phyloP scores from a whole-genome alignment of 2,888 invertebrate genomes.

The Cephus spinipes region DNA sequence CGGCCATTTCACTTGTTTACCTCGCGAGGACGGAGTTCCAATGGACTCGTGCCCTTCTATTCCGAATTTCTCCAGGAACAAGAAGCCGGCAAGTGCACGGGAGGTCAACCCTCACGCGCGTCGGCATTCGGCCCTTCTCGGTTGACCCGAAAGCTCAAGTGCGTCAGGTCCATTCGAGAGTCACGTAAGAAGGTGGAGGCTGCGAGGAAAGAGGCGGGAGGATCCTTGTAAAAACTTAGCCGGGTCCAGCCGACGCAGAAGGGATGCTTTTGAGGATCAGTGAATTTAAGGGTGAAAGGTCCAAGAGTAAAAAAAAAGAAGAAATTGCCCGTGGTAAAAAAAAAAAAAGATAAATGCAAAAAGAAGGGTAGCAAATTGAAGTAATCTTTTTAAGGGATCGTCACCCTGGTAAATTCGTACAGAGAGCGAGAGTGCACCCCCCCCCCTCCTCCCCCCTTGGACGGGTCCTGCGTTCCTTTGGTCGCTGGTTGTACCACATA shows the following conservation, averaged over 20 bases:
- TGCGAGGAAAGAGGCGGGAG: not conserved
- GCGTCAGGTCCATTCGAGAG: not conserved
- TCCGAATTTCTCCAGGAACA: not conserved
- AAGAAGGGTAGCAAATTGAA: not conserved
- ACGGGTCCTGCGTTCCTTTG: not conserved
- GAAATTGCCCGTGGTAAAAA: not conserved
- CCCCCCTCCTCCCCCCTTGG: no score
- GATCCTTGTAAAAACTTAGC: not conserved
- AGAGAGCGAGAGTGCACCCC: not conserved
- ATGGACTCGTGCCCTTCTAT: not conserved
- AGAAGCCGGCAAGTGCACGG: not conserved
- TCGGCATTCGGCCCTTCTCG: no score
- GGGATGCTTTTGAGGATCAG: not conserved
- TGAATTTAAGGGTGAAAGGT: not conserved
- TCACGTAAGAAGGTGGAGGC: not conserved
- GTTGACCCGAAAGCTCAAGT: no score
- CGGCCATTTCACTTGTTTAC: slow-evolving; percentile 12
- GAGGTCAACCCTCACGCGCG: not conserved
- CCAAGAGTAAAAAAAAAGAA: no score
- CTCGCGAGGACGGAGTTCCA: not conserved
- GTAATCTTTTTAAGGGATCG: not conserved
- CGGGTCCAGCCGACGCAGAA: not conserved
- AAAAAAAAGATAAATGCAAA: not conserved
- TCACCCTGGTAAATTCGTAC: not conserved
- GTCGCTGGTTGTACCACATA: not conserved